Percentiles rank a stretch among this genome's conserved stretches.
phyloP scores from a whole-genome alignment of 2,113 vertebrate species.

The Strigops habroptila region DNA sequence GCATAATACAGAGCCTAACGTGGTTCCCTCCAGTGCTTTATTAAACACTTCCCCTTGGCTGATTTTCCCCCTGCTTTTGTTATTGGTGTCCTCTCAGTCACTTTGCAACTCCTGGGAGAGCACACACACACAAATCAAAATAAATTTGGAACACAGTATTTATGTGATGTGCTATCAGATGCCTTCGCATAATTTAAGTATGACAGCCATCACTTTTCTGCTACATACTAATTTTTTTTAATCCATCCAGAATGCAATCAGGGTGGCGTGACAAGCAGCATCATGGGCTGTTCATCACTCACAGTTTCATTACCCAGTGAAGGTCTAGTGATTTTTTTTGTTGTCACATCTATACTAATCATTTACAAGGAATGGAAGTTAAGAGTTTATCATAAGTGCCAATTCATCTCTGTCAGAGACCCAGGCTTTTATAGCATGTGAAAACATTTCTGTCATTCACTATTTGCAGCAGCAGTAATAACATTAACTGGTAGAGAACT shows the following conservation, averaged over 20 bases:
- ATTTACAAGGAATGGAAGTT: not conserved
- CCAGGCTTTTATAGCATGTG: not conserved
- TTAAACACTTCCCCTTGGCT: not conserved
- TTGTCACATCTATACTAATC: conserved; percentile 10
- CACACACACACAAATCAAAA: not conserved
- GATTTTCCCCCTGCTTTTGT: not conserved
- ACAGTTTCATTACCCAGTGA: conserved; percentile 31
- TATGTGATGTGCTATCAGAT: not conserved
- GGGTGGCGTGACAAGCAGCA: not conserved
- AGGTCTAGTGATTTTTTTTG: conserved; percentile 2
- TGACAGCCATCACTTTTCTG: not conserved
- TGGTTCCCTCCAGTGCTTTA: not conserved
- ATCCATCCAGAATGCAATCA: conserved; percentile 22
- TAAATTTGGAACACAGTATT: not conserved
- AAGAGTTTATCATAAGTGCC: not conserved
- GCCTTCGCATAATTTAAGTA: not conserved
- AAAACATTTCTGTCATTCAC: not conserved
- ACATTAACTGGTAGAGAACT: conserved; percentile 5
- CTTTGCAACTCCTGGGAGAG: not conserved
- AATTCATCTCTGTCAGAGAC: not conserved
- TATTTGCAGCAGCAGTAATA: not conserved
- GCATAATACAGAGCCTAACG: not conserved
- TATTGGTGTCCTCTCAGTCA: not conserved
- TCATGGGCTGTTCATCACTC: not conserved
- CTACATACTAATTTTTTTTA: not conserved